Percentiles rank a stretch among this genome's conserved stretches.
phyloP scores from a whole-genome alignment of 1,140 invertebrate species.

The Drosophila sulfurigaster region DNA sequence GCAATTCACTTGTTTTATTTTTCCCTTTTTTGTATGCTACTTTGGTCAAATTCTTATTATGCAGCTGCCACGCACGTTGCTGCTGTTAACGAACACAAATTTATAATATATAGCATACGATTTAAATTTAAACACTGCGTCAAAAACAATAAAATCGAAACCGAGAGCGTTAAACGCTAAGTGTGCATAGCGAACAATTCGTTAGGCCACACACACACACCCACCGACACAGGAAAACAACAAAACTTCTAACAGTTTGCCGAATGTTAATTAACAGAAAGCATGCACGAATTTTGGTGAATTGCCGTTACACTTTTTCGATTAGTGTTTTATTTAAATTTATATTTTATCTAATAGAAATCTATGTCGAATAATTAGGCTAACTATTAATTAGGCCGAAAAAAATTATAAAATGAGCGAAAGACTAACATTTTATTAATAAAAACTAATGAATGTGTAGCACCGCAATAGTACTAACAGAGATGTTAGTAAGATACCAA shows the following conservation, averaged over 20 bases:
- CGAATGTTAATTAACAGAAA: slow-evolving; percentile 26
- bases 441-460: too few species aligned
- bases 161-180: slow-evolving; percentile 38
- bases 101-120: neutral
- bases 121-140: slow-evolving; percentile 18
- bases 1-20: slow-evolving; percentile 1
- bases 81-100: slow-evolving; percentile 3
- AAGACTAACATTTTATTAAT: too few species aligned
- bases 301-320: neutral
- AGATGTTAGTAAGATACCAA: neutral
- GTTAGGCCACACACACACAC: slow-evolving; percentile 21
- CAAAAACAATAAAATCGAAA: slow-evolving; percentile 17
- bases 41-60: slow-evolving; percentile 15
- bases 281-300: neutral
- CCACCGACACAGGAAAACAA: slow-evolving; percentile 22
- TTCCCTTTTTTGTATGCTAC: neutral
- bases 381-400: neutral
- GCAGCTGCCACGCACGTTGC: slow-evolving; percentile 1
- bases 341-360: neutral
- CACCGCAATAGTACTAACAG: too few species aligned
- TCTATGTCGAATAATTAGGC: neutral
- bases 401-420: neutral
- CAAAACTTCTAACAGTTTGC: slow-evolving; percentile 33
- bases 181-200: slow-evolving; percentile 33
- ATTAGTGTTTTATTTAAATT: neutral